Base-by-base conservation (phyloP, 2,797 vertebrate genomes). In the Limosa lapponica region DNA sequence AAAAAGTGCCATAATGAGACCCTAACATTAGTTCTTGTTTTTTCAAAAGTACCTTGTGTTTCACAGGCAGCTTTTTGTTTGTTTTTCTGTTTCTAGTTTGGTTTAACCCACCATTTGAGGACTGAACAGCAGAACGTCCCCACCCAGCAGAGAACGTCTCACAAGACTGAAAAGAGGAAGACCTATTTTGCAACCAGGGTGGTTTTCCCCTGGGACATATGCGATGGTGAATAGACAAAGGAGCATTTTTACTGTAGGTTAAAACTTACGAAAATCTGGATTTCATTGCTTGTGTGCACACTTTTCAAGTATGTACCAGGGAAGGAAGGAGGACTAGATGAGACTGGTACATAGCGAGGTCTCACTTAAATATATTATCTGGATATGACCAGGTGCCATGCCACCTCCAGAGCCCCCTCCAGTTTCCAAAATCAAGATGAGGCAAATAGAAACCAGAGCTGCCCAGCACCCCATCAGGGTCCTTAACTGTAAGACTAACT, bases 111-210 rank as follows among this genome's bases (percentile, higher is more conserved):
- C 28, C 24, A 37, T 79, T 51, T 80, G 72, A 87, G 34, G 81
- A 52, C 44, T 78, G n/a, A 87, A 70, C 87, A 20, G 44, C 80
- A 93, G 62, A 90, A 96, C 94, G 58, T 79, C 84, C 30, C 91
- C 94, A 77, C 61, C 69, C 83, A 87, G 66, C n/a, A 96, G 61
- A 36, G 64, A 92, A 96, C 93, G 39, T 58, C 62, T 89, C 85
- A 62, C 24, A 64, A 67, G 91, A 72, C 55, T 89, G 64, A 58
- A 75, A 96, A 92, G 65, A 94, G 82, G 74, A 97, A 97, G 43
- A 24, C 3, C 27, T 74, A 3, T 90, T 96, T 94, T 94, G 83
- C 71, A 96, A 83, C 34, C 49, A 27, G 41, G 10, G n/a, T 91
- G 36, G 32, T 95, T 95, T 89, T 24, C 37, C 30, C 58, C 24